Evolutionary conservation across 2,797 vertebrate species (phyloP), one percentile per base, ranked within the genome.

Genomic region (Hybognathus amarus): DNA sequence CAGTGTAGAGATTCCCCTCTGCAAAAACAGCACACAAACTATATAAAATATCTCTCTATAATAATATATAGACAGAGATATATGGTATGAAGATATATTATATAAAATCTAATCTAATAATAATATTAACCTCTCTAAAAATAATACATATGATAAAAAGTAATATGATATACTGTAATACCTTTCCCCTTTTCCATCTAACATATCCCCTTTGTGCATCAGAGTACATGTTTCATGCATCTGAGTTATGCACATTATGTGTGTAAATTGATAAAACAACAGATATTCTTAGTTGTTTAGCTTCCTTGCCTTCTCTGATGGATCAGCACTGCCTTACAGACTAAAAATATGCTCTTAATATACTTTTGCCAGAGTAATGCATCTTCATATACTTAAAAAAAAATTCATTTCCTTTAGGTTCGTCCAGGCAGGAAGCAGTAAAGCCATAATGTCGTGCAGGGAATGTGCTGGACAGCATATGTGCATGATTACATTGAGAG

Each of bases 1-100:
- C 98, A 0, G 98, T 98, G 92, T 97, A 99, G 76, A 99, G 96
- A 93, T 96, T 98, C 78, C 96, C 96, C 81, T 97, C 97, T 99
- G 92, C 1, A 79, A n/a, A 81, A 64, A 82, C 12, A 84, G 89
- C 61, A 89, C 71, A 84, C 74, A 85, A 71, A 88, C 66, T 80
- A 42, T 79, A 47, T 87, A 42, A 83, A 13, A 74, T 54, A 2
- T 71, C 15, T 30, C 27, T 74, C 11, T 6, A 33, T 33, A 30
- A 33, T 11, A 50, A 22, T 20, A 47, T 36, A 1, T 22, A n/a
- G 1, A 54, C 42, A 45, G 42, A 42, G 5, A 50, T 50, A 18
- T 8, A 30, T 2, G 1, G 30, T 30, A 54, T 54, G 7, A 9
- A 22, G 18, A 18, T 7, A n/a, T 74, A 33, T 36, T 9, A 36